Conservation (phyloP, 2,113 vertebrate genomes). For the Rhinoderma darwinii region DNA sequence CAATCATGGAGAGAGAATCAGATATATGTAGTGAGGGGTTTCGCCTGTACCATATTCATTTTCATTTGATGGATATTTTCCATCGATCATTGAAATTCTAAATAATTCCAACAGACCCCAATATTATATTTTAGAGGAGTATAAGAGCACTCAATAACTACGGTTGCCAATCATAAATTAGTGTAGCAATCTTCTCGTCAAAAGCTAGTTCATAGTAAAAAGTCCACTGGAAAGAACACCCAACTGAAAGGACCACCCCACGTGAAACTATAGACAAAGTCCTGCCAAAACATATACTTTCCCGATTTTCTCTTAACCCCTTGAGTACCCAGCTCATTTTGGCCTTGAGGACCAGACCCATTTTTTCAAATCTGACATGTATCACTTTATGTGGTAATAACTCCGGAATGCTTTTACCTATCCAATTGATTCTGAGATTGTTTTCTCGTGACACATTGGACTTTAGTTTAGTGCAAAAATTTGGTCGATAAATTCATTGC, state of each 20-base stretch:
- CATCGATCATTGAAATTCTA: background rate
- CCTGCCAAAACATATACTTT: too few species aligned
- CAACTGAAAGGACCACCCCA: background rate
- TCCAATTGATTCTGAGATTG: too few species aligned
- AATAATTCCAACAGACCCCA: background rate
- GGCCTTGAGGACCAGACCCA: too few species aligned
- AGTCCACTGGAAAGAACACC: background rate
- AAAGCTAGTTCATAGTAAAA: background rate
- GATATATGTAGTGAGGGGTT: background rate
- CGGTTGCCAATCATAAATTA: background rate
- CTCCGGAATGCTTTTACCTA: too few species aligned
- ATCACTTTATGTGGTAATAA: too few species aligned
- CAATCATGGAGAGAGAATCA: background rate
- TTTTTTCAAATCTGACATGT: too few species aligned
- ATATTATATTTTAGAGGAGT: background rate
- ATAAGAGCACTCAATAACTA: background rate
- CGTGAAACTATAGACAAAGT: too few species aligned
- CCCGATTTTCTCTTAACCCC: too few species aligned
- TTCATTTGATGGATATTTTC: background rate
- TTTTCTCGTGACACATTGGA: too few species aligned
- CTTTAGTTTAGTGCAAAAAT: too few species aligned
- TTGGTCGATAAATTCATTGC: too few species aligned
- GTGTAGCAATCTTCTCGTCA: background rate
- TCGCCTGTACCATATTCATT: background rate
- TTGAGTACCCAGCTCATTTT: background rate